Evolutionary conservation across 2,888 invertebrate genomes (phyloP).

Genomic region (Drosophila prolongata): DNA sequence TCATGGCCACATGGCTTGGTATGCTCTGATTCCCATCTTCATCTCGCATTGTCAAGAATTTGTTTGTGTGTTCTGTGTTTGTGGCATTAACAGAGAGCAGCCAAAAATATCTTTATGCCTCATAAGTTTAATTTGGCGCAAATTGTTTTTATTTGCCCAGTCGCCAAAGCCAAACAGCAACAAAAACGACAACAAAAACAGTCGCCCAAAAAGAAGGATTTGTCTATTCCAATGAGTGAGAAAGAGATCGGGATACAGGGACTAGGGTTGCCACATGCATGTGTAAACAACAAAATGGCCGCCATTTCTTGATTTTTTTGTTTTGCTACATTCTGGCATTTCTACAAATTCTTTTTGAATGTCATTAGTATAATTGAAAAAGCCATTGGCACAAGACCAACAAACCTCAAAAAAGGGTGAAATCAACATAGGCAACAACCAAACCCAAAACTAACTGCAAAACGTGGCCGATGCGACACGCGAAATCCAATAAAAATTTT

Average conservation of each 20-base stretch:
- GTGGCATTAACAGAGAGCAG: conserved; percentile 69
- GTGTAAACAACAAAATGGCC: conserved; percentile 43
- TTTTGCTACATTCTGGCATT: conserved; percentile 58
- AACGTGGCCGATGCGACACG: conserved; percentile 67
- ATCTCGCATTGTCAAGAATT: conserved; percentile 65
- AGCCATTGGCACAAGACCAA: conserved; percentile 74
- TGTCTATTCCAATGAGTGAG: background rate
- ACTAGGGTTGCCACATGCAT: conserved; percentile 48
- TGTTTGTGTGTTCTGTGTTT: conserved; percentile 52
- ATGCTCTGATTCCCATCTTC: conserved; percentile 60
- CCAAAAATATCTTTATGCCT: conserved; percentile 81
- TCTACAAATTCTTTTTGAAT: conserved; percentile 78
- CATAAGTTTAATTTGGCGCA: conserved; percentile 81
- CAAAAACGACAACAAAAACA: conserved; percentile 42
- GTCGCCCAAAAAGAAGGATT: background rate
- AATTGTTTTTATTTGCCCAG: conserved; percentile 77
- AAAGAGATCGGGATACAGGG: conserved; percentile 1
- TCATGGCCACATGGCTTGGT: conserved; percentile 64
- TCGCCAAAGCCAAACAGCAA: conserved; percentile 62
- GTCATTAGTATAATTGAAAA: conserved; percentile 79
- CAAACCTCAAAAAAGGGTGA: conserved; percentile 47
- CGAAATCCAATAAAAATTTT: conserved; percentile 70
- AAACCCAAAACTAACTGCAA: conserved; percentile 64
- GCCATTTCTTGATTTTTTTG: conserved; percentile 19
- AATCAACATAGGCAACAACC: conserved; percentile 18